Evolutionary conservation across 2,797 vertebrate genomes (phyloP), one percentile per base, ranked within the genome.

Genomic region (Calcarius lapponicus): DNA sequence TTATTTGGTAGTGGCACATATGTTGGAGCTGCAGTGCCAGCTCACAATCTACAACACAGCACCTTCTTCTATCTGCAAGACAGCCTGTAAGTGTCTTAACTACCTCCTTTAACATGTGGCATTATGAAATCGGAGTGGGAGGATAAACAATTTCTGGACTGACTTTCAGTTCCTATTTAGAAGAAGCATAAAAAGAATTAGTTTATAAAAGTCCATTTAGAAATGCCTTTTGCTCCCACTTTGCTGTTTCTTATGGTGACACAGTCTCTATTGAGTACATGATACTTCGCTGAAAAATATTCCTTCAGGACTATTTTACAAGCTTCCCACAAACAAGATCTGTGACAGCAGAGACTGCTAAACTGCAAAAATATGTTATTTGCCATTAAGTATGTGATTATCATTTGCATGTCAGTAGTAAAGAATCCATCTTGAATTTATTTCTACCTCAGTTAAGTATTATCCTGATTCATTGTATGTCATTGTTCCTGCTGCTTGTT

Each of bases 71-170:
- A 0, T 58, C 56, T 79, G 53, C 69, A 62, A 64, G 58, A 80
- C 86, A 93, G 92, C 65, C 84, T 66, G 48, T 36, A 36, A 36
- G 36, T 82, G 50, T 90, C 78, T 86, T 75, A 57, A 64, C 36
- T 74, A 32, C 34, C 45, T 86, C 58, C 47, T 93, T 83, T 73
- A 82, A 78, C 56, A 79, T 76, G 88, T 94, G 84, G 74, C 73
- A 48, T 86, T 88, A 90, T 91, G 83, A 90, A 91, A 80, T 79
- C 28, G 32, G 74, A 74, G 91, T 96, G 79, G 93, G 89, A 95
- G 64, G 75, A 83, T 51, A 69, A 85, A 91, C 61, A 80, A 58
- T 86, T 93, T 91, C 43, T 70, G 62, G 40, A 47, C 50, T 90
- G 80, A 62, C 51, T 93, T 90, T 86, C 62, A 85, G 29, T 76